Base-by-base conservation (phyloP, 2,888 invertebrate genomes). In the Eilema griseolum region DNA sequence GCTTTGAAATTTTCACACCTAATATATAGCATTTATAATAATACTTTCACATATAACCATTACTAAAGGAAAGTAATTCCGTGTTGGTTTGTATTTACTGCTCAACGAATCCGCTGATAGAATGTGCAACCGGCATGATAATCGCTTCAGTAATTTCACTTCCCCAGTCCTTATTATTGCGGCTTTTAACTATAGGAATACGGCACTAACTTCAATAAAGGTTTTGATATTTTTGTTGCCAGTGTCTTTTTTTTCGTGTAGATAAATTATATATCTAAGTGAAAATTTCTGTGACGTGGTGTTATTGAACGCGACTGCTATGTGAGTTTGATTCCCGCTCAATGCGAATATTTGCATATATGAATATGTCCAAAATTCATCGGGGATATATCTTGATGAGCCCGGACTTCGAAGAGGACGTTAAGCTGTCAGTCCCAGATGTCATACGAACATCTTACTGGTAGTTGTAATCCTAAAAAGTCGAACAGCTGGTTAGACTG, bases 31-130 rank as follows among this genome's bases (percentile, higher is more conserved):
- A 8, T 28, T 23, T 61, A 7, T 31, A 23, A 7, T 31, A 23
- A 14, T 61, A 33, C 33, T 33, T 52, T 28, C 5, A 31, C 28
- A 56, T 56, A n/a, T 3, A 26, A 63, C 52, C 33, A 56, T 61
- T n/a, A 23, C 66, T 61, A 63, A 41, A 66, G 66, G 20, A 70
- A 70, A 66, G 66, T 62, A 66, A 70, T 67, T 70, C 28, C 66
- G 31, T 46, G 62, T 52, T 14, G 37, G 70, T 66, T 63, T 63
- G 62, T 67, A 67, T 70, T 66, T 62, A 62, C 66, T 70, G 66
- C 62, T 70, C 62, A 63, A 57, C 31, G 59, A 57, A 41, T 28
- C 62, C 46, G 59, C 28, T 70, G 59, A 70, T 67, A 67, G 66
- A 12, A 63, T 63, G 66, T 59, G 62, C 59, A 70, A 61, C 62